These are phyloP conservation scores for Chauna torquata DNA, from an alignment of 2,113 vertebrate species.

Conservation along the genomic window DNA sequence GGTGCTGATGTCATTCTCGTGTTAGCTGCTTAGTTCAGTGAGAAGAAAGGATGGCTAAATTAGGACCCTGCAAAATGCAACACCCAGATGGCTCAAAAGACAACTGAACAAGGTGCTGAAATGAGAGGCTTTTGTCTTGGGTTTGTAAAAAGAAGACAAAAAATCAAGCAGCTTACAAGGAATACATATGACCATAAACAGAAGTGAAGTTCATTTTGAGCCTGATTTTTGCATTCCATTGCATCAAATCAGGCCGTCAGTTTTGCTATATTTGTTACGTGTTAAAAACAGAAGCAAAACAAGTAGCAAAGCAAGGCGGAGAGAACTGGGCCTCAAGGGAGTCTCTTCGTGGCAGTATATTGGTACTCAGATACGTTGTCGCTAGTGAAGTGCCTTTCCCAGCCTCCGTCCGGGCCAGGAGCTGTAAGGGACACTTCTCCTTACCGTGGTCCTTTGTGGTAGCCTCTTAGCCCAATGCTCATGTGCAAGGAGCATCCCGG, in stretches of 20 bases:
- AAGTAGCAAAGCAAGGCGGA: neutral
- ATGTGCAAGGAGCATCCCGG: neutral
- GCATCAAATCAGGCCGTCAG: neutral
- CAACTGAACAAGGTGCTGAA: constrained; percentile 27
- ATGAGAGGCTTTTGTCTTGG: constrained; percentile 33
- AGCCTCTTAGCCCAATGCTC: neutral
- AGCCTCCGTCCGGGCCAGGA: neutral
- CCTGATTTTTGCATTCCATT: neutral
- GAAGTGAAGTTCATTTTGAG: neutral
- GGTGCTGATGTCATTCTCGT: constrained; percentile 27
- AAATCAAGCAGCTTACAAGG: neutral
- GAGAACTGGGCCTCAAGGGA: neutral
- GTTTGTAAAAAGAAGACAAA: neutral
- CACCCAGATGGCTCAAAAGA: constrained; percentile 46
- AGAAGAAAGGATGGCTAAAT: constrained; percentile 56
- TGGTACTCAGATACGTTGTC: accelerated
- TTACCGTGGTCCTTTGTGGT: accelerated
- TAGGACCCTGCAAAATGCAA: constrained; percentile 26
- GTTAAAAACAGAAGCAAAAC: neutral
- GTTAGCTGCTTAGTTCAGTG: constrained; percentile 14
- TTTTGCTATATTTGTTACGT: neutral
- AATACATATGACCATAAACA: neutral
- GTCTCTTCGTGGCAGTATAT: neutral
- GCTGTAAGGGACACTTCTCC: accelerated
- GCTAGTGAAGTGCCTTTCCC: neutral